Percentiles rank a stretch among this genome's conserved stretches.
phyloP scores from a whole-genome alignment of 2,113 vertebrate species.

The Petaurus breviceps region DNA sequence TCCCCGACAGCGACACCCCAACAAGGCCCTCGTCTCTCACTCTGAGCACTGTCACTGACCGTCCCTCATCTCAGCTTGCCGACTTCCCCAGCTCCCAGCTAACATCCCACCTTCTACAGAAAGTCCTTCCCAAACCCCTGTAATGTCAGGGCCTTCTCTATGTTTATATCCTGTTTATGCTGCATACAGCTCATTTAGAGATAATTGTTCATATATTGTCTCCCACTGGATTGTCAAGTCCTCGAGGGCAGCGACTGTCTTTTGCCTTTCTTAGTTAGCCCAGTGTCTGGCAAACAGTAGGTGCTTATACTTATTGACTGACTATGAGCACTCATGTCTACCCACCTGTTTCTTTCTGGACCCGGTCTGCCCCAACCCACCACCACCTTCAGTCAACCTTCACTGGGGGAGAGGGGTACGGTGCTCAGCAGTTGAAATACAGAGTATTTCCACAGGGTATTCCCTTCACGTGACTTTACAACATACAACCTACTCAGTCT shows the following conservation, averaged over 20 bases:
- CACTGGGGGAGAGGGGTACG: background rate
- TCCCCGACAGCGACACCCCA: background rate
- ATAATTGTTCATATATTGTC: background rate
- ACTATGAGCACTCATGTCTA: background rate
- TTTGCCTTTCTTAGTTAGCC: background rate
- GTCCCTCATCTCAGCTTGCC: background rate
- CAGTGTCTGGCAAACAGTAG: background rate
- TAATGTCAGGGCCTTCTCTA: background rate
- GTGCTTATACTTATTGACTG: background rate
- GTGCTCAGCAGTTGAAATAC: background rate
- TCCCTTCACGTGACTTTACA: background rate
- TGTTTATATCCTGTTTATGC: background rate
- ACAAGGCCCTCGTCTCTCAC: background rate
- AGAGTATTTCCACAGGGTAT: background rate
- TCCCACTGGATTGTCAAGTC: background rate
- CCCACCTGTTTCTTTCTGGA: background rate
- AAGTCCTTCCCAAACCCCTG: background rate
- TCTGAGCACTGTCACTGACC: background rate
- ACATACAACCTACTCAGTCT: constrained; percentile 1
- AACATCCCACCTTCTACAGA: background rate
- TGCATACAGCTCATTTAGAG: background rate
- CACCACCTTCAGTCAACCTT: background rate
- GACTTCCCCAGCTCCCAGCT: background rate
- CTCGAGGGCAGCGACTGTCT: background rate
- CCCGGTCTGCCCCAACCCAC: background rate